phyloP scores from a whole-genome alignment of 2,888 invertebrate genomes.

The Drosophila limbata region DNA sequence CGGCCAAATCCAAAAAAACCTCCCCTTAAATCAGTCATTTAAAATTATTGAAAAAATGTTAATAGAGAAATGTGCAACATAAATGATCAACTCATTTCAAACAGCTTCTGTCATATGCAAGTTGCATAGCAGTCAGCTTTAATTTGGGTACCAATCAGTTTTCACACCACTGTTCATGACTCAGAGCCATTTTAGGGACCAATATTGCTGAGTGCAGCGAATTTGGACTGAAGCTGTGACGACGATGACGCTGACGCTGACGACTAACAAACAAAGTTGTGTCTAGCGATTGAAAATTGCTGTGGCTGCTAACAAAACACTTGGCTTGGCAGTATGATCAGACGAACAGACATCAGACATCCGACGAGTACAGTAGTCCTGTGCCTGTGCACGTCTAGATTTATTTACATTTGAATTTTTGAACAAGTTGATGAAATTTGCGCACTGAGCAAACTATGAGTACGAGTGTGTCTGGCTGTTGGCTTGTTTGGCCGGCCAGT shows the following conservation, averaged over 20 bases:
- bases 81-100: too few relatives aligned
- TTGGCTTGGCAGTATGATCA: conserved; percentile 41
- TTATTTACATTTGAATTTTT: conserved; percentile 82
- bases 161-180: conserved; percentile 30
- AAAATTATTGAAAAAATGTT: neutral
- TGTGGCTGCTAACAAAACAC: conserved; percentile 77
- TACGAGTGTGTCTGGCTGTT: conserved; percentile 45
- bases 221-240: conserved; percentile 50
- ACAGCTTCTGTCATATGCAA: too few relatives aligned
- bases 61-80: neutral
- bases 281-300: conserved; percentile 80
- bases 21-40: too few relatives aligned
- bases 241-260: conserved; percentile 27
- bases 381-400: conserved; percentile 57
- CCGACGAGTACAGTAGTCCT: conserved; percentile 41
- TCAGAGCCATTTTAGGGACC: conserved; percentile 39
- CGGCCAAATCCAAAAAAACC: too few relatives aligned
- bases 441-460: conserved; percentile 68
- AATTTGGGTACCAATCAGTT: neutral
- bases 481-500: conserved; percentile 16
- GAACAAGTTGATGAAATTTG: conserved; percentile 79
- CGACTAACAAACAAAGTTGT: conserved; percentile 74
- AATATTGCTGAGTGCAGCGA: conserved; percentile 73
- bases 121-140: neutral
- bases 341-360: conserved; percentile 27